A percentile compares a stretch with the other conserved stretches of the same genome.
Evolutionary conservation across 2,797 vertebrate species (phyloP).

Genomic region (Molossus alvarezi): DNA sequence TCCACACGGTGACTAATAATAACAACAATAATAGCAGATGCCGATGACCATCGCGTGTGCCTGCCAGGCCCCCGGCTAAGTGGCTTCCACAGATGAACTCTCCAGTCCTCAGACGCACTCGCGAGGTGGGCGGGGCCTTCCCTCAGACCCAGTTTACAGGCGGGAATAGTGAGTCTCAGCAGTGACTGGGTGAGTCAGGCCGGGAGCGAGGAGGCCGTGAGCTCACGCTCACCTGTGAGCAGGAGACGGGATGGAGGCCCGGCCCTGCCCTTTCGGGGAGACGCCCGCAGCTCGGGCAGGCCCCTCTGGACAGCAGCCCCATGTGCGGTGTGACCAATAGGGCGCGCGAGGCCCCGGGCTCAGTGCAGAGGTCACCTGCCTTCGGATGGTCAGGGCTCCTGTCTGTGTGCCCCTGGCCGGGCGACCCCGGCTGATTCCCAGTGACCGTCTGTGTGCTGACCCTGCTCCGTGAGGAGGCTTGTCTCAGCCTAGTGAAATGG

Average conservation of each 20-base stretch:
- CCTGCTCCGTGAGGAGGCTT: background rate
- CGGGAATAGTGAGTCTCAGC: rapidly evolving
- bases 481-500: background rate
- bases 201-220: rapidly evolving
- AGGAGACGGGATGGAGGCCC: rapidly evolving
- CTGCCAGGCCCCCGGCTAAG: background rate
- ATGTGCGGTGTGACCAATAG: rapidly evolving
- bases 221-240: background rate
- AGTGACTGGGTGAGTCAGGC: background rate
- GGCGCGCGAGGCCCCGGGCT: background rate
- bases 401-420: background rate
- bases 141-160: rapidly evolving
- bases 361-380: background rate
- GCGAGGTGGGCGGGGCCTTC: background rate
- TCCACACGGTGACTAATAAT: background rate
- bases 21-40: no score
- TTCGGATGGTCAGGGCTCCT: background rate
- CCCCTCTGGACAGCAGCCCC: background rate
- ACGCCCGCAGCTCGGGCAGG: background rate
- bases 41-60: rapidly evolving
- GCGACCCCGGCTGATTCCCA: background rate
- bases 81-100: rapidly evolving
- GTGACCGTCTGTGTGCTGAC: background rate
- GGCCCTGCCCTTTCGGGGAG: rapidly evolving
- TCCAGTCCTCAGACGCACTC: rapidly evolving